These are phyloP conservation scores for Clamator glandarius DNA, from an alignment of 2,797 vertebrate species.

Conservation along the genomic window DNA sequence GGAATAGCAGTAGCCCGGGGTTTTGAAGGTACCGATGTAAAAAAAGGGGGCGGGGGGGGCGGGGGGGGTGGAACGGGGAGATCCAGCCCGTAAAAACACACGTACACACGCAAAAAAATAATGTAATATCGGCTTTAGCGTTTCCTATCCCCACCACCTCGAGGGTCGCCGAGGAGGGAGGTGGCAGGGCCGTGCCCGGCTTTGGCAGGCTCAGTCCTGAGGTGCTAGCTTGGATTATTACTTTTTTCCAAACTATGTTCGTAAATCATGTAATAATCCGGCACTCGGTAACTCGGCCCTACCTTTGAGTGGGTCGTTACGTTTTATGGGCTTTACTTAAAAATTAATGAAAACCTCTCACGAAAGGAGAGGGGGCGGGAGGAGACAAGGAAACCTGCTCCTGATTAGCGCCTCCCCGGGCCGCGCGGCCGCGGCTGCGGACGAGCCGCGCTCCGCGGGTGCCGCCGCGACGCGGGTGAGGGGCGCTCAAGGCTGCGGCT, in stretches of 20 bases:
- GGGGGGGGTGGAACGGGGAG: rapidly evolving
- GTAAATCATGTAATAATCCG: conserved; percentile 67
- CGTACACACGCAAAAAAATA: not conserved
- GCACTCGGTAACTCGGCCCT: conserved; percentile 57
- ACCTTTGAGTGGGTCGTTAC: conserved; percentile 69
- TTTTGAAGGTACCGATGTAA: not conserved
- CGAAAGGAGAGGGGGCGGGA: not conserved
- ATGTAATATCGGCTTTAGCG: not conserved
- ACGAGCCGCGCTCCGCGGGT: not conserved
- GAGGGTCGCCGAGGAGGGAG: not conserved
- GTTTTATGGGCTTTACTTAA: conserved; percentile 69
- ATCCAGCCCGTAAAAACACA: not conserved
- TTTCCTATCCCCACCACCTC: not conserved
- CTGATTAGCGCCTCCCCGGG: conserved; percentile 40
- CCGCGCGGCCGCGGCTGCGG: not conserved
- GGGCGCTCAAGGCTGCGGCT: not conserved
- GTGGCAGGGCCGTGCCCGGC: not conserved
- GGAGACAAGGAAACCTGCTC: conserved; percentile 34
- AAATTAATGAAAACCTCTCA: conserved; percentile 73
- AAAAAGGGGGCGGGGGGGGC: not conserved
- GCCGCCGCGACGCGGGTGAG: not conserved
- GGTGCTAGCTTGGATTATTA: conserved; percentile 53
- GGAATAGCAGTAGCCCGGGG: not conserved
- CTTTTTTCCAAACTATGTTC: conserved; percentile 72
- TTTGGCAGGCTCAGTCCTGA: conserved; percentile 26